Conservation (phyloP, 2,888 invertebrate genomes). For the Sialis lutaria region DNA sequence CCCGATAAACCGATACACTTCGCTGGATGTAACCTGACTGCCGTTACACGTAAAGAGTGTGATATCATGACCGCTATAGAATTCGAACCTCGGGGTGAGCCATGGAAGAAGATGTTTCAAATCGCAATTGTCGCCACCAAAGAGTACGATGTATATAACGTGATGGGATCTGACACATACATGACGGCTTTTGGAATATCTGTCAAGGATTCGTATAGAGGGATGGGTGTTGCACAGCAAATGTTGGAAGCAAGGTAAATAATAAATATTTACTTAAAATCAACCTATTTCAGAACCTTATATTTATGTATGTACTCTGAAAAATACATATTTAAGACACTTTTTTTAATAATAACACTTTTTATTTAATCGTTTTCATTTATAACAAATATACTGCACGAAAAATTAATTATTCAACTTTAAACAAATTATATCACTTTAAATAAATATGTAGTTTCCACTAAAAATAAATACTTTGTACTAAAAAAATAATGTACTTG, state of each 20-base stretch:
- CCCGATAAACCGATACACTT: neutral
- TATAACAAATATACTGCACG: too few species aligned
- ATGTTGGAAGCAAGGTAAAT: neutral
- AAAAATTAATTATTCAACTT: too few species aligned
- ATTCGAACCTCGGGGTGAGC: neutral
- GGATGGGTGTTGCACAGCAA: neutral
- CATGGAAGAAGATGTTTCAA: neutral
- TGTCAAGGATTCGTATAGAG: neutral
- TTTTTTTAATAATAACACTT: too few species aligned
- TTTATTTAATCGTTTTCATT: too few species aligned
- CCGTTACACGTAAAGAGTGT: neutral
- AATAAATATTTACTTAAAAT: too few species aligned
- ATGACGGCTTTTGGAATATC: neutral
- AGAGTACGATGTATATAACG: neutral
- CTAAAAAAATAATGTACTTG: too few species aligned
- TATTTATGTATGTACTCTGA: too few species aligned
- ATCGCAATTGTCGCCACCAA: neutral
- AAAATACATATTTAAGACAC: too few species aligned
- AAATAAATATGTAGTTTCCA: too few species aligned
- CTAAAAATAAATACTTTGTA: too few species aligned
- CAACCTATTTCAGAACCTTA: too few species aligned
- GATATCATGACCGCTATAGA: neutral
- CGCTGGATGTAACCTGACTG: neutral
- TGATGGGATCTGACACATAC: neutral
- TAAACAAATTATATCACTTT: too few species aligned